Conservation (phyloP, 2,888 invertebrate species). For the Prostheceraeus crozeri region DNA sequence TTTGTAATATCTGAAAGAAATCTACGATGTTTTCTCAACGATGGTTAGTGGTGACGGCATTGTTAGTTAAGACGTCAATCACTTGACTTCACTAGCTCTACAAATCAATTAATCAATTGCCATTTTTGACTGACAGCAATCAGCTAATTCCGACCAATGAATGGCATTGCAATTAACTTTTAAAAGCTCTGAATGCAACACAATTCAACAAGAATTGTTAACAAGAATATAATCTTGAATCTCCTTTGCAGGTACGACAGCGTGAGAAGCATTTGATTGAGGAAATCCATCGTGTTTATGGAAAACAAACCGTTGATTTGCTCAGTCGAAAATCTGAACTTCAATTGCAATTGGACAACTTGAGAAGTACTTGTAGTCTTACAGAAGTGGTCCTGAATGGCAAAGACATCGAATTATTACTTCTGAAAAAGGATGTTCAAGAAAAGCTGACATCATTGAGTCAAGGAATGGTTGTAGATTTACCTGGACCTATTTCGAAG, state of each 20-base stretch:
- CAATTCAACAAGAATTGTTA: too few species aligned
- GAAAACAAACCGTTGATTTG: conserved; percentile 52
- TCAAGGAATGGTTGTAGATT: conserved; percentile 48
- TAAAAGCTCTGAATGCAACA: too few species aligned
- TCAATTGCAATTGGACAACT: conserved; percentile 47
- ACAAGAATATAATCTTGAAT: too few species aligned
- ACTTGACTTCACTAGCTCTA: too few species aligned
- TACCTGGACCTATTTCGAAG: conserved; percentile 51
- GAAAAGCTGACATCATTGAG: conserved; percentile 52
- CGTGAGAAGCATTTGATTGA: conserved; percentile 54
- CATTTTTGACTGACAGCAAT: too few species aligned
- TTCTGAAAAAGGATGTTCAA: conserved; percentile 56
- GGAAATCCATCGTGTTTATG: conserved; percentile 53
- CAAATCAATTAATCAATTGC: too few species aligned
- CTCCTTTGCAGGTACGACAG: conserved; percentile 46
- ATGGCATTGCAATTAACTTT: too few species aligned
- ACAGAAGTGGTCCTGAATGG: conserved; percentile 57
- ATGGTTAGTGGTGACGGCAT: too few species aligned
- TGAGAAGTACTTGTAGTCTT: conserved; percentile 56
- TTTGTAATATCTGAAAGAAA: too few species aligned
- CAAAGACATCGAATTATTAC: conserved; percentile 56
- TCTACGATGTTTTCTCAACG: too few species aligned
- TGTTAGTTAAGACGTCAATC: too few species aligned
- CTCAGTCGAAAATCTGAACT: conserved; percentile 50
- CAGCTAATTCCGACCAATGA: too few species aligned